Conservation (phyloP, 2,888 invertebrate species). For the Opisthograptis luteolata region DNA sequence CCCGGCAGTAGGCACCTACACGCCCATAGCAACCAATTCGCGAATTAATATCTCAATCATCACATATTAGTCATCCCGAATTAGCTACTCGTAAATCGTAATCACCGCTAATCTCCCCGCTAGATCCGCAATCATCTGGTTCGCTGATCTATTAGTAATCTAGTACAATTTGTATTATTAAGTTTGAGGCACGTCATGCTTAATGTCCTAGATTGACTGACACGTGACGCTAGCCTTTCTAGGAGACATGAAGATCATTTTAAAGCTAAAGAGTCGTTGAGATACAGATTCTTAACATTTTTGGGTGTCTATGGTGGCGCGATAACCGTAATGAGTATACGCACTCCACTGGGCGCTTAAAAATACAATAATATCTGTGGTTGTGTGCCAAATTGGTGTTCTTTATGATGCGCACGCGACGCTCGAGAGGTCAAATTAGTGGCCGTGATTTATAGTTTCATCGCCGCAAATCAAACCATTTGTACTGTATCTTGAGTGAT, state of each 20-base stretch:
- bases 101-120: neutral
- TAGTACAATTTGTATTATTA: slow-evolving; percentile 7
- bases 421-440: slow-evolving; percentile 7
- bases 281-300: no score
- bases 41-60: no score
- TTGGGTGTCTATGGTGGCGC: neutral
- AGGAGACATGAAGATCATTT: no score
- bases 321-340: neutral
- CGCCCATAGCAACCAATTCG: no score
- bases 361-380: slow-evolving; percentile 2
- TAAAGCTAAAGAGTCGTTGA: no score
- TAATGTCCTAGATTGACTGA: slow-evolving; percentile 15
- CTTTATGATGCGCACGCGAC: slow-evolving; percentile 17
- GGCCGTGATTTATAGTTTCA: slow-evolving; percentile 8
- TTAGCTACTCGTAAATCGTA: slow-evolving; percentile 9
- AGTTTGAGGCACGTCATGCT: slow-evolving; percentile 7
- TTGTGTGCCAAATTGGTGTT: slow-evolving; percentile 22
- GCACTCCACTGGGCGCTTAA: neutral
- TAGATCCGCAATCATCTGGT: slow-evolving; percentile 1
- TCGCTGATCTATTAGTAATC: slow-evolving; percentile 6
- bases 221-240: slow-evolving; percentile 1
- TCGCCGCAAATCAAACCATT: slow-evolving; percentile 2
- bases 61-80: neutral
- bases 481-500: neutral
- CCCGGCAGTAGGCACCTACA: no score